phyloP scores from a whole-genome alignment of 2,113 vertebrate species.

The Hydrolagus affinis region DNA sequence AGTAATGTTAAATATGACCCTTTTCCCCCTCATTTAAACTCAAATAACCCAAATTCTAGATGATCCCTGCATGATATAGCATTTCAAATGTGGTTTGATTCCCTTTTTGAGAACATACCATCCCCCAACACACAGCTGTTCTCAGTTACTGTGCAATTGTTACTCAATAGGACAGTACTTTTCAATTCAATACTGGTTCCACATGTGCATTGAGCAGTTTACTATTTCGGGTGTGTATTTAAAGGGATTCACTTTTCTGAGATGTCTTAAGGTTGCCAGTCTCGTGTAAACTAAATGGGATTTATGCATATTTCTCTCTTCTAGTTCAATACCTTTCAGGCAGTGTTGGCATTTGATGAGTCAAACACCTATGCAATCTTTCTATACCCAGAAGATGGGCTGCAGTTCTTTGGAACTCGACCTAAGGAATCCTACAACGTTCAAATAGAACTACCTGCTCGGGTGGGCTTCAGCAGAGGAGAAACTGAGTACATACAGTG shows the following conservation, averaged over 20 bases:
- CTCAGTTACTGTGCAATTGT: neutral
- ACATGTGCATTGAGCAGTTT: neutral
- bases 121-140: neutral
- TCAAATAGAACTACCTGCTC: slow-evolving; percentile 78
- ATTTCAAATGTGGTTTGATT: too few species aligned
- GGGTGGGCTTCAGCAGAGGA: slow-evolving; percentile 86
- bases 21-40: too few species aligned
- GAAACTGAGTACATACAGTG: slow-evolving; percentile 57
- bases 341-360: slow-evolving; percentile 70
- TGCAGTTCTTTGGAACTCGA: slow-evolving; percentile 80
- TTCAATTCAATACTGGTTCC: neutral
- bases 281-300: neutral
- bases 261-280: neutral
- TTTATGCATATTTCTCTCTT: neutral
- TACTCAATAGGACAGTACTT: neutral
- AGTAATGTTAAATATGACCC: too few species aligned
- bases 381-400: slow-evolving; percentile 74
- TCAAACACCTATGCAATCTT: slow-evolving; percentile 73
- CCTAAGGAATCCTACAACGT: slow-evolving; percentile 86
- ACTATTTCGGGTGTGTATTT: neutral
- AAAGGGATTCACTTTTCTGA: neutral
- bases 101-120: neutral
- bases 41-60: too few species aligned
- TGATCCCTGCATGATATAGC: too few species aligned
- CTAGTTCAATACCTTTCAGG: slow-evolving; percentile 92